Conservation (phyloP, 2,113 vertebrate genomes). For the Paracanthobrama guichenoti region DNA sequence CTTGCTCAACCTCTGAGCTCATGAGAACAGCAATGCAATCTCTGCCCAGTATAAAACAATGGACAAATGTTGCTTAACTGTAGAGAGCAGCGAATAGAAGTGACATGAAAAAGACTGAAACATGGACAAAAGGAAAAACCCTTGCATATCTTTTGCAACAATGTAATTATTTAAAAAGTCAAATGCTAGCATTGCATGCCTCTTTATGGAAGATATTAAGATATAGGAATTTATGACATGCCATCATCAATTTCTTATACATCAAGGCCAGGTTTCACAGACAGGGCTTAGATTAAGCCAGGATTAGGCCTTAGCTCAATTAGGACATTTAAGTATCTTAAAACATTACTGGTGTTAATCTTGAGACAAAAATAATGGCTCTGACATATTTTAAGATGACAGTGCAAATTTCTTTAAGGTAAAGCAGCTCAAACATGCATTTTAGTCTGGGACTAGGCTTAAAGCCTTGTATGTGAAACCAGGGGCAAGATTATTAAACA, state of each 20-base stretch:
- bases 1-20: constrained; percentile 6
- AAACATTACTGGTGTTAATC: too few species aligned
- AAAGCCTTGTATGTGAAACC: too few species aligned
- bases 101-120: constrained; percentile 23
- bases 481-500: not conserved
- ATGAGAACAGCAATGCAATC: constrained; percentile 1
- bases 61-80: not conserved
- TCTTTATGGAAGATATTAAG: constrained; percentile 6
- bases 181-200: not conserved
- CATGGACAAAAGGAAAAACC: not conserved
- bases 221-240: not conserved
- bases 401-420: too few species aligned
- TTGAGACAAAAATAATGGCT: too few species aligned
- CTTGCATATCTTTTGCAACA: constrained; percentile 20
- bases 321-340: too few species aligned
- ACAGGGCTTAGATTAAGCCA: too few species aligned
- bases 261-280: too few species aligned
- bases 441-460: too few species aligned
- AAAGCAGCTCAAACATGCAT: too few species aligned
- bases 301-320: too few species aligned
- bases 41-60: not conserved
- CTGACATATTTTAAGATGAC: too few species aligned
- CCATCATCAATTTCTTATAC: not conserved
- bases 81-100: not conserved
- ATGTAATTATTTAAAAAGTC: too few species aligned